These are phyloP conservation scores for Ophiothrix spiculata DNA, from an alignment of 35 echinoderm and acorn worm species.

Conservation along the genomic window DNA sequence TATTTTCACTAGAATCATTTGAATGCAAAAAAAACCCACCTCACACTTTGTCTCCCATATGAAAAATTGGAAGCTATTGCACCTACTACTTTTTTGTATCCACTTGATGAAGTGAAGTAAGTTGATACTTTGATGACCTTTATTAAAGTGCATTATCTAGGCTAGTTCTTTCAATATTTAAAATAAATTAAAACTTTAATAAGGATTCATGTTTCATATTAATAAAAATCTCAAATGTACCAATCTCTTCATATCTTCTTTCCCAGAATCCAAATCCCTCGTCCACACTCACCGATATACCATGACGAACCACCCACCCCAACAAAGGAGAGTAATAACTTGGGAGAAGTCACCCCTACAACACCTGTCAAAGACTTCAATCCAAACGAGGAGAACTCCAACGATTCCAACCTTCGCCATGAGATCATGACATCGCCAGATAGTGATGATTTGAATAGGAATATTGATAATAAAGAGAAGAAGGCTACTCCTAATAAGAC, in stretches of 20 bases:
- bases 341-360: conserved; percentile 31
- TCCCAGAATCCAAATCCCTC: conserved; percentile 57
- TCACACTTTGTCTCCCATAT: too few relatives aligned
- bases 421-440: conserved; percentile 72
- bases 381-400: conserved; percentile 34
- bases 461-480: conserved; percentile 8
- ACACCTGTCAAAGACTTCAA: conserved; percentile 51
- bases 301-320: conserved; percentile 51
- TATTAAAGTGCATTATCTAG: too few relatives aligned
- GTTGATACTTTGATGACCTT: too few relatives aligned
- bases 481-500: conserved; percentile 34
- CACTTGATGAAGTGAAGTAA: too few relatives aligned
- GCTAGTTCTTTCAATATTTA: too few relatives aligned
- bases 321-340: conserved; percentile 54
- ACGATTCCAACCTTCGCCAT: conserved; percentile 67
- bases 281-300: conserved; percentile 34
- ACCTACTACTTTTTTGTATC: too few relatives aligned
- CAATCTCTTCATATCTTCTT: background rate
- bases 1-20: too few relatives aligned
- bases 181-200: too few relatives aligned
- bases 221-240: too few relatives aligned
- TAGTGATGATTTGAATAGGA: conserved; percentile 16
- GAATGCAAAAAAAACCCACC: too few relatives aligned
- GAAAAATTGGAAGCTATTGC: too few relatives aligned
- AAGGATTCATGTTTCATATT: too few relatives aligned